Conservation (phyloP, 2,888 invertebrate species). For the Andrena dorsata region DNA sequence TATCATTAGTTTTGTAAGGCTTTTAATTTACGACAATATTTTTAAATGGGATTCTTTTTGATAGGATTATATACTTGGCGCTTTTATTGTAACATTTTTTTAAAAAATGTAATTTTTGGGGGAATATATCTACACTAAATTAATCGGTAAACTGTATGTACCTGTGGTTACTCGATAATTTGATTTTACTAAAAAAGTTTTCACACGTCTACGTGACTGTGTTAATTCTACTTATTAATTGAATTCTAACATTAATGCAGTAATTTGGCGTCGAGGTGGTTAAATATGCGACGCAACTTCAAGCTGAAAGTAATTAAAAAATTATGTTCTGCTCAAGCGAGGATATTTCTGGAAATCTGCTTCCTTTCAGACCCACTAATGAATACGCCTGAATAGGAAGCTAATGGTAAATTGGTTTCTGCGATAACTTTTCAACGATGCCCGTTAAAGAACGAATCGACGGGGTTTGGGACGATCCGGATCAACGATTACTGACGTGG, state of each 20-base stretch:
- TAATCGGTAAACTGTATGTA: no score
- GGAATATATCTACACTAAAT: no score
- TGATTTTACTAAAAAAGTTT: no score
- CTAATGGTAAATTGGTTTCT: conserved; percentile 42
- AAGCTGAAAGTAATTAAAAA: background rate
- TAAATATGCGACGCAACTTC: background rate
- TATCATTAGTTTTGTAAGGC: no score
- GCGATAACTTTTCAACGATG: conserved; percentile 44
- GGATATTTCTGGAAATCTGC: background rate
- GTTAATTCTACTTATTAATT: no score
- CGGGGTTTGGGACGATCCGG: conserved; percentile 40
- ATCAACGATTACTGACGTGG: conserved; percentile 60
- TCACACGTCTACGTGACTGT: no score
- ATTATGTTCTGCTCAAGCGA: background rate
- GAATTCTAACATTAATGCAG: background rate
- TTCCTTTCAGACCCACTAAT: background rate
- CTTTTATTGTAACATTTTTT: no score
- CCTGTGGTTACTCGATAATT: no score
- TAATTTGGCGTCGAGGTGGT: background rate
- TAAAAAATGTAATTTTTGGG: no score
- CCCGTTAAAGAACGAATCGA: conserved; percentile 57
- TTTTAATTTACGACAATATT: no score
- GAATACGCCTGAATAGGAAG: background rate
- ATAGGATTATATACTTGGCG: no score
- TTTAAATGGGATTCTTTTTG: no score